Evolutionary conservation across 2,113 vertebrate genomes (phyloP).

Genomic region (Phasianus colchicus): DNA sequence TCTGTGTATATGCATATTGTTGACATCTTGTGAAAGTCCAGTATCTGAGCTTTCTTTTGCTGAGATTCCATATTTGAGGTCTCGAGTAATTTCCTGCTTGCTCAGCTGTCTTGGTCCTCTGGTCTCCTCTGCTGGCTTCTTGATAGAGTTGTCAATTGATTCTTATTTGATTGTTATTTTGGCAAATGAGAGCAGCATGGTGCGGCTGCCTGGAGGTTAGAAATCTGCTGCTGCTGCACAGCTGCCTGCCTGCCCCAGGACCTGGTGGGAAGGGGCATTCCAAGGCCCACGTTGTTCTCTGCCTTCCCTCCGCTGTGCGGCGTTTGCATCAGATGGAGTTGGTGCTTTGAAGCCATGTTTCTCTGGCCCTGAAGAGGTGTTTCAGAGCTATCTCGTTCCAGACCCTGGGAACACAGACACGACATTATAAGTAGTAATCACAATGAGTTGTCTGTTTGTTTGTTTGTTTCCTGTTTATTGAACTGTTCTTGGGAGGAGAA

Average conservation of each 20-base stretch:
- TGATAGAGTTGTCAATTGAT: not conserved
- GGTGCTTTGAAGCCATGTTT: not conserved
- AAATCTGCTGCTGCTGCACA: not conserved
- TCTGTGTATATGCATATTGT: not conserved
- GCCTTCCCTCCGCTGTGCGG: accelerated
- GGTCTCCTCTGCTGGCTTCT: conserved; percentile 19
- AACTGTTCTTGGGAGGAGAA: not conserved
- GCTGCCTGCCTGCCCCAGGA: not conserved
- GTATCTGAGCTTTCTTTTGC: conserved; percentile 1
- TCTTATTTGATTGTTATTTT: not conserved
- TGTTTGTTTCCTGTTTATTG: not conserved
- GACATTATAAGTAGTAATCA: not conserved
- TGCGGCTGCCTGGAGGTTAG: not conserved
- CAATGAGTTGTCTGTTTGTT: not conserved
- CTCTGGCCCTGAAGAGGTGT: not conserved
- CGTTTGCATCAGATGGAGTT: not conserved
- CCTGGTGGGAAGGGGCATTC: accelerated
- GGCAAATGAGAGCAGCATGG: not conserved
- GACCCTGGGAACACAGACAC: not conserved
- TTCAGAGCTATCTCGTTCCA: not conserved
- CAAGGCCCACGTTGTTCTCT: accelerated
- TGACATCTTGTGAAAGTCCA: not conserved
- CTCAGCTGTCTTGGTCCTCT: not conserved
- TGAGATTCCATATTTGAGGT: not conserved
- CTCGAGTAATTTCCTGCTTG: conserved; percentile 36